These are phyloP conservation scores for Drosophila azteca DNA, from an alignment of 1,140 invertebrate species.

Conservation along the genomic window DNA sequence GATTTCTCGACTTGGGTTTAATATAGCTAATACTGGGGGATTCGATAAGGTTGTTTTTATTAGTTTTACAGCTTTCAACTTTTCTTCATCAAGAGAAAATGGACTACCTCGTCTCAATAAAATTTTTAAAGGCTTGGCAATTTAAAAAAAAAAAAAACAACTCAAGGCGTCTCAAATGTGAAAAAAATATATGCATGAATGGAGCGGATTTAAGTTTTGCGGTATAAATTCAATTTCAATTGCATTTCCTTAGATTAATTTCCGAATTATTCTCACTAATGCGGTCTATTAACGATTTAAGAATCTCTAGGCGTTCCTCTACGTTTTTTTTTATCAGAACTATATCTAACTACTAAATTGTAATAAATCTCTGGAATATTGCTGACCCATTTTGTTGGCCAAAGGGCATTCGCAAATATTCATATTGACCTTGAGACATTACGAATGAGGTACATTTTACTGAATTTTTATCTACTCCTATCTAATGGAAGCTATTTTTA, in stretches of 20 bases:
- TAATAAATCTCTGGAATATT: not conserved
- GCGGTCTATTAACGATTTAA: not conserved
- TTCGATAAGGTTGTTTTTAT: not conserved
- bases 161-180: not conserved
- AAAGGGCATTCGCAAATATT: conserved; percentile 2
- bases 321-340: no score
- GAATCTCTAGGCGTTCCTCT: not conserved
- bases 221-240: not conserved
- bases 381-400: not conserved
- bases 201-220: not conserved
- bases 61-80: not conserved
- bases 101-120: not conserved
- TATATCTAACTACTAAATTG: not conserved
- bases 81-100: not conserved
- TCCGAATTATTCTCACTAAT: conserved; percentile 3
- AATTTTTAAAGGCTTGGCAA: conserved; percentile 1
- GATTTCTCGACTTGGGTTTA: not conserved
- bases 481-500: not conserved
- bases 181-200: not conserved
- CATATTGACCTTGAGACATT: not conserved
- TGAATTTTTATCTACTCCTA: not conserved
- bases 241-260: not conserved
- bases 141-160: not conserved
- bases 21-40: not conserved
- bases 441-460: not conserved